These are phyloP conservation scores for Melanerpes aurifrons DNA, from an alignment of 2,113 vertebrate genomes.

Conservation along the genomic window DNA sequence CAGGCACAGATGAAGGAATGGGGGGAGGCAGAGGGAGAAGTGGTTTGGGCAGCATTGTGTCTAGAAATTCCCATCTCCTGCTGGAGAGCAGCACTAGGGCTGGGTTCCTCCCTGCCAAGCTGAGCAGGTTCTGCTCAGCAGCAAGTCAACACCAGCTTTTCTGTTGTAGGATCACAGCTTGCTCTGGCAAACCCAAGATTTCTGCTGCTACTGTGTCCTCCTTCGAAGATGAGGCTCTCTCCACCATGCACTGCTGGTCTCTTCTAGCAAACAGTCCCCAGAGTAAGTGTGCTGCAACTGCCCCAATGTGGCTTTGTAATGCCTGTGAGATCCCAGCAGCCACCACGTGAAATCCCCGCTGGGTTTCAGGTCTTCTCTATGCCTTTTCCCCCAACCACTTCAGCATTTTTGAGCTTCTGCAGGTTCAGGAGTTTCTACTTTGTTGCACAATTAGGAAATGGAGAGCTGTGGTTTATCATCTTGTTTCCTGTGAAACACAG, in stretches of 20 bases:
- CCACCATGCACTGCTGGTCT: background rate
- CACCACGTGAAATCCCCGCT: background rate
- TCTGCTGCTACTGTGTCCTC: background rate
- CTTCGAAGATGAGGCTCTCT: background rate
- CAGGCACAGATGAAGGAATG: background rate
- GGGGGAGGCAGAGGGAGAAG: background rate
- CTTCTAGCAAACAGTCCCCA: background rate
- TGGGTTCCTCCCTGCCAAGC: background rate
- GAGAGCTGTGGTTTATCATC: constrained; percentile 30
- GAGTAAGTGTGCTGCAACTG: background rate
- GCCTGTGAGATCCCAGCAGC: background rate
- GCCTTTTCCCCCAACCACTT: background rate
- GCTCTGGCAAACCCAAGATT: background rate
- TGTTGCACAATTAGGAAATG: constrained; percentile 32
- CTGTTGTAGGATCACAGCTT: background rate
- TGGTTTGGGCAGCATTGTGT: background rate
- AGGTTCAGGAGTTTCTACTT: background rate
- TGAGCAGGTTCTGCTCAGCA: background rate
- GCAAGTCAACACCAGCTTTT: background rate
- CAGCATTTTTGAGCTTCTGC: constrained; percentile 29
- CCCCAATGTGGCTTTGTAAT: background rate
- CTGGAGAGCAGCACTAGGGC: background rate
- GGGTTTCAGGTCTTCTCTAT: background rate
- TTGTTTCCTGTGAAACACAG: constrained; percentile 28
- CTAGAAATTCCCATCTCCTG: background rate